Conservation (phyloP, 1,140 invertebrate species). For the Drosophila arizonae region DNA sequence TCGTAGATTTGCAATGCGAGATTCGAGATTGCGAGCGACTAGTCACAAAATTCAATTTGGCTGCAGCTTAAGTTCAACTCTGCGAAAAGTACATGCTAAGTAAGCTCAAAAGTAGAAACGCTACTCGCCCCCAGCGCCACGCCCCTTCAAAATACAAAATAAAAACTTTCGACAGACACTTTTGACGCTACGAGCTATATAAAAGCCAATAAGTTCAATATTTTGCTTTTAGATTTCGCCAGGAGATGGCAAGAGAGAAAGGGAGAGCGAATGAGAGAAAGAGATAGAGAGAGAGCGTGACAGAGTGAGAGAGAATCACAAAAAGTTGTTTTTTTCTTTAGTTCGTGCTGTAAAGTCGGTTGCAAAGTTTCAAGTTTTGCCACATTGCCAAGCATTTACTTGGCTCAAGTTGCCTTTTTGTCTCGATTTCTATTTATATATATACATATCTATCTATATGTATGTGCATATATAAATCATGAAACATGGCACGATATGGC, state of each 20-base stretch:
- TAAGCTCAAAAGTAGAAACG: slow-evolving; percentile 76
- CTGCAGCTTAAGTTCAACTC: slow-evolving; percentile 67
- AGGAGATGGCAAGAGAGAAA: background rate
- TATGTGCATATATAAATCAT: slow-evolving; percentile 57
- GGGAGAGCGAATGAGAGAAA: background rate
- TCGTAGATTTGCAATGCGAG: slow-evolving; percentile 40
- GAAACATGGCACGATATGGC: slow-evolving; percentile 40
- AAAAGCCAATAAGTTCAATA: slow-evolving; percentile 81
- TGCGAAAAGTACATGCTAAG: slow-evolving; percentile 76
- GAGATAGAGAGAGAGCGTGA: background rate
- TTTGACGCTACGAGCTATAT: slow-evolving; percentile 69
- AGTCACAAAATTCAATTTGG: slow-evolving; percentile 68
- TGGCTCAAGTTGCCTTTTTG: slow-evolving; percentile 54
- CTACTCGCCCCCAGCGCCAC: background rate
- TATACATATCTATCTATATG: no score
- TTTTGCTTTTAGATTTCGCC: slow-evolving; percentile 75
- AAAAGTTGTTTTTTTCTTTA: slow-evolving; percentile 51
- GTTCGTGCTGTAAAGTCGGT: slow-evolving; percentile 67
- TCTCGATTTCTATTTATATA: background rate
- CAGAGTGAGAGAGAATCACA: background rate
- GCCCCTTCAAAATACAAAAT: background rate
- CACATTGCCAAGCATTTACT: slow-evolving; percentile 17
- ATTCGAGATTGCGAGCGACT: slow-evolving; percentile 26
- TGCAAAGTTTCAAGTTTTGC: slow-evolving; percentile 48
- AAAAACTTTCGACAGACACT: slow-evolving; percentile 54